Conservation (phyloP, 1,140 invertebrate genomes). For the Neodiprion pinetum region DNA sequence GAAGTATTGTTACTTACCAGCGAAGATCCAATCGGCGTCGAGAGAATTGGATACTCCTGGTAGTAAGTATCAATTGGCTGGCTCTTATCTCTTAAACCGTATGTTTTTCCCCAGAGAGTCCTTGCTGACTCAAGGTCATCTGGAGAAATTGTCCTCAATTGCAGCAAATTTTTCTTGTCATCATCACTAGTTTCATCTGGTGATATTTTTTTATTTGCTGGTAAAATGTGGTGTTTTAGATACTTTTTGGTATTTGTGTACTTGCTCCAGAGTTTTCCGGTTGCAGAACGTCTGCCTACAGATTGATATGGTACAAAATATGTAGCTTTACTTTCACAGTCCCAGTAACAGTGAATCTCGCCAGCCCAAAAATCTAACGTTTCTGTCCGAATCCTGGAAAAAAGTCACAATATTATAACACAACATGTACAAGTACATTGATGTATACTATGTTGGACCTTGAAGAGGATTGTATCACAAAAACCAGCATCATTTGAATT, state of each 20-base stretch:
- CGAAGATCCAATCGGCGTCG: conserved; percentile 1
- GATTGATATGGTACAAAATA: conserved; percentile 1
- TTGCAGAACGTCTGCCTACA: neutral
- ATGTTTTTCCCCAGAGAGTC: conserved; percentile 2
- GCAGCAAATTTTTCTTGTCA: neutral
- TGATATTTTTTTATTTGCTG: neutral
- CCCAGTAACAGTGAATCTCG: neutral
- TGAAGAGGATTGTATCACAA: too few species aligned
- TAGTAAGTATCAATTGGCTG: neutral
- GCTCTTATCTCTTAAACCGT: neutral
- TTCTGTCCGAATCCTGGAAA: neutral
- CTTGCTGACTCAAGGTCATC: neutral
- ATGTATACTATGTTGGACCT: too few species aligned
- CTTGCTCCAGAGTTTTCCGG: neutral
- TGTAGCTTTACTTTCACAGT: neutral
- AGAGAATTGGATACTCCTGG: neutral
- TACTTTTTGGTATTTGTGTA: neutral
- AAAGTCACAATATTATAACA: neutral
- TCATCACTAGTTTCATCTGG: neutral
- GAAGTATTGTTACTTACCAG: neutral
- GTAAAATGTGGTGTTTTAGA: neutral
- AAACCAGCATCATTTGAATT: too few species aligned
- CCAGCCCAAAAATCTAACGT: neutral
- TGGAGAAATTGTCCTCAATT: conserved; percentile 3
- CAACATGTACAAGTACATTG: too few species aligned